Conservation (phyloP, 1,140 invertebrate genomes). For the Riptortus pedestris region DNA sequence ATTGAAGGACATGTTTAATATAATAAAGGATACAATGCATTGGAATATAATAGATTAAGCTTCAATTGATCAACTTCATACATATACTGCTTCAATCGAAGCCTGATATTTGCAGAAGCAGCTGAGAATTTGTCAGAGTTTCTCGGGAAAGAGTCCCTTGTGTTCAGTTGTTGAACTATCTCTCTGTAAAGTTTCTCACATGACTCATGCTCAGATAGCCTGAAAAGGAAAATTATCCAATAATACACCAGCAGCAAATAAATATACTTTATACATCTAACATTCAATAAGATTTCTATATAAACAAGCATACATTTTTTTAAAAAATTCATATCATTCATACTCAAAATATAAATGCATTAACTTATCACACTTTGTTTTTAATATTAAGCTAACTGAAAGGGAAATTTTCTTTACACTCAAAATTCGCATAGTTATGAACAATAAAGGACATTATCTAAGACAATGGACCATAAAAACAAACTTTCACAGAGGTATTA, state of each 20-base stretch:
- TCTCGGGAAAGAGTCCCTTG: constrained; percentile 42
- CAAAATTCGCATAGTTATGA: too few relatives aligned
- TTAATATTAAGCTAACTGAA: background rate
- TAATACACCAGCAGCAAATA: background rate
- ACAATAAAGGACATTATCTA: too few relatives aligned
- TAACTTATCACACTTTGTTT: background rate
- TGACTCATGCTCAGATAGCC: constrained; percentile 53
- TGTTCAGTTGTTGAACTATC: constrained; percentile 49
- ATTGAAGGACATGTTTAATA: background rate
- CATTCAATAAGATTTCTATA: background rate
- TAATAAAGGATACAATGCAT: constrained; percentile 12
- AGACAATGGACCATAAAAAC: too few relatives aligned
- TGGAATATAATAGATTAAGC: constrained; percentile 36
- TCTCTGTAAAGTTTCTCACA: constrained; percentile 52
- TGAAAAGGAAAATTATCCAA: constrained; percentile 31
- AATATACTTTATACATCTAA: background rate
- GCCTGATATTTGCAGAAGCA: constrained; percentile 47
- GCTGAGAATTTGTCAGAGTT: constrained; percentile 43
- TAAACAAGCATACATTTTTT: background rate
- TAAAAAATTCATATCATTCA: background rate
- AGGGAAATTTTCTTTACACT: too few relatives aligned
- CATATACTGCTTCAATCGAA: constrained; percentile 50
- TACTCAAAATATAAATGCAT: background rate
- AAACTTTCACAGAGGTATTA: too few relatives aligned
- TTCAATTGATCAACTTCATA: constrained; percentile 49